Percentiles rank a stretch among this genome's conserved stretches.
These are phyloP conservation scores for Caloenas nicobarica DNA, from an alignment of 2,113 vertebrate species.

Conservation along the genomic window DNA sequence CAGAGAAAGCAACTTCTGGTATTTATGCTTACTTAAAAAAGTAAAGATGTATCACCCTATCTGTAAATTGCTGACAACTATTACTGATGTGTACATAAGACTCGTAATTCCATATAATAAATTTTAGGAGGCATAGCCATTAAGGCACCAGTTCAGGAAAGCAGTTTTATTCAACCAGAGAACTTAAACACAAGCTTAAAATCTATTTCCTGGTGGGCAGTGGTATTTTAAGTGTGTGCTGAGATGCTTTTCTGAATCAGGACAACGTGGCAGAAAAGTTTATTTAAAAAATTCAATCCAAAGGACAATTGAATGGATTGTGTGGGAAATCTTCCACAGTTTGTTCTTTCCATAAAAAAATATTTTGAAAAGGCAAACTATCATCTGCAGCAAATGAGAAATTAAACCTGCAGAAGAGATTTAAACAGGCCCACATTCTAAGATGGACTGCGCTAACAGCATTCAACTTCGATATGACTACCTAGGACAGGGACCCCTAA, in stretches of 20 bases:
- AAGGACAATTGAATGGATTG: not conserved
- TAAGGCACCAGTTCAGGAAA: slow-evolving; percentile 46
- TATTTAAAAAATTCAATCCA: not conserved
- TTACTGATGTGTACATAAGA: fast-evolving
- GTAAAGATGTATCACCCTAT: not conserved
- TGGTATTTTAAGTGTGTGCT: slow-evolving; percentile 21
- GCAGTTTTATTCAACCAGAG: slow-evolving; percentile 14
- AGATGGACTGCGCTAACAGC: not conserved
- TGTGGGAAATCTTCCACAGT: not conserved
- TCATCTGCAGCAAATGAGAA: not conserved
- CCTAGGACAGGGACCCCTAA: not conserved
- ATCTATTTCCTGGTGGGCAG: too few species aligned
- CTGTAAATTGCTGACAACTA: not conserved
- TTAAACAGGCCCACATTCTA: not conserved
- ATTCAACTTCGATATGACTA: not conserved
- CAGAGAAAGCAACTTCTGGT: not conserved
- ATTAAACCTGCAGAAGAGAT: not conserved
- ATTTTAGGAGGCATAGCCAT: slow-evolving; percentile 14
- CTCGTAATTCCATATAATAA: not conserved
- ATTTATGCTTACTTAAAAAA: not conserved
- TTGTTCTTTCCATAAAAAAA: not conserved
- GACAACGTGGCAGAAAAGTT: not conserved
- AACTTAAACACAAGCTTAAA: slow-evolving; percentile 10
- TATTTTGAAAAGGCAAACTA: not conserved
- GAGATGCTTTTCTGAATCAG: slow-evolving; percentile 18